Conservation (phyloP, 2,888 invertebrate genomes). For the Diaprepes abbreviatus region DNA sequence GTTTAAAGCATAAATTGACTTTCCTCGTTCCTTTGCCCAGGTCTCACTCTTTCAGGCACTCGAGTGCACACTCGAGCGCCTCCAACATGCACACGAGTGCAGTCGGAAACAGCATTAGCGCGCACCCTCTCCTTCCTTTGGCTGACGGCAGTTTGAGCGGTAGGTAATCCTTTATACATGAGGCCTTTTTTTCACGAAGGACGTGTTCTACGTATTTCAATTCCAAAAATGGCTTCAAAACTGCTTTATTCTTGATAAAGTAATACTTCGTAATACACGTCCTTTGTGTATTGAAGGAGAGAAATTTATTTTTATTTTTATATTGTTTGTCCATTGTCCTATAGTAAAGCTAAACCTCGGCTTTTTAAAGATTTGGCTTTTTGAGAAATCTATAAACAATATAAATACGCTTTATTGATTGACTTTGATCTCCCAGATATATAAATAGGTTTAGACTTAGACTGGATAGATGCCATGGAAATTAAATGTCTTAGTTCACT, state of each 20-base stretch:
- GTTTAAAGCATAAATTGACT: slow-evolving; percentile 35
- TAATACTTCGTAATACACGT: no score
- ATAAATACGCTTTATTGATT: no score
- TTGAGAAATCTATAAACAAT: no score
- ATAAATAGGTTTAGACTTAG: no score
- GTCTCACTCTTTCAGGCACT: slow-evolving; percentile 95
- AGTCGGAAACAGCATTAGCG: slow-evolving; percentile 91
- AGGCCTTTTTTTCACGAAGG: slow-evolving; percentile 26
- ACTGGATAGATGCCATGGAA: no score
- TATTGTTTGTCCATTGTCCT: slow-evolving; percentile 10
- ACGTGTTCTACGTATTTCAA: no score
- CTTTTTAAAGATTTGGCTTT: slow-evolving; percentile 6
- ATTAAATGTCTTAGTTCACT: no score
- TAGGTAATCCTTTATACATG: slow-evolving; percentile 63
- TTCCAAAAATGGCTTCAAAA: no score
- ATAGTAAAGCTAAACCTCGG: slow-evolving; percentile 1
- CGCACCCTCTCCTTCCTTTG: slow-evolving; percentile 94
- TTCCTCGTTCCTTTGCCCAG: slow-evolving; percentile 69
- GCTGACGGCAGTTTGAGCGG: slow-evolving; percentile 73
- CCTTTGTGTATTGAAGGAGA: no score
- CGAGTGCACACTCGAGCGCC: slow-evolving; percentile 77
- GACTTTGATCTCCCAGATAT: no score
- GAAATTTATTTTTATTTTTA: slow-evolving; percentile 37
- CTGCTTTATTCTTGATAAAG: no score
- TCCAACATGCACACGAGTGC: slow-evolving; percentile 75